Conservation (phyloP, 2,113 vertebrate species). For the Agapornis roseicollis region DNA sequence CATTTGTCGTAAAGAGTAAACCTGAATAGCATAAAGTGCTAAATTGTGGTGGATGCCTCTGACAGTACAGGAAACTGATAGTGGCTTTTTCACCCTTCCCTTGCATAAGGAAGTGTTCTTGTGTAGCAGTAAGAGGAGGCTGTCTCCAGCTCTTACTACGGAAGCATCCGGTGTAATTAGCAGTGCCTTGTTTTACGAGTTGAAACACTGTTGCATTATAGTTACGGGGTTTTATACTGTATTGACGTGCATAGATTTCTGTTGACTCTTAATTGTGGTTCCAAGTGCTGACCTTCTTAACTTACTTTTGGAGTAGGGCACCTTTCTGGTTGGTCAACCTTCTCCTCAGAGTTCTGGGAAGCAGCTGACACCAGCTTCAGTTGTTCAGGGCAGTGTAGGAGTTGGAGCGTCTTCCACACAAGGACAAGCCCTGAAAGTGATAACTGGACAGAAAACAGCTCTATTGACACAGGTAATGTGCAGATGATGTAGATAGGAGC, state of each 20-base stretch:
- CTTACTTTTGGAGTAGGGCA: slow-evolving; percentile 79
- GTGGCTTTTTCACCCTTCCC: neutral
- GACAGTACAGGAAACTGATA: neutral
- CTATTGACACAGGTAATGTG: slow-evolving; percentile 88
- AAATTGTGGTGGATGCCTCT: neutral
- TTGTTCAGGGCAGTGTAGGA: slow-evolving; percentile 76
- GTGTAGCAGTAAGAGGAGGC: neutral
- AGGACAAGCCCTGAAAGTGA: slow-evolving; percentile 89
- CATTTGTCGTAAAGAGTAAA: neutral
- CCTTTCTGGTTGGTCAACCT: slow-evolving; percentile 95
- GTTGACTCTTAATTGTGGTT: neutral
- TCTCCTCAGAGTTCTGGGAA: slow-evolving; percentile 86
- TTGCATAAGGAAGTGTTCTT: neutral
- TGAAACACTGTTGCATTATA: neutral
- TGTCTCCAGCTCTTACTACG: neutral
- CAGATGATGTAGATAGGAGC: neutral
- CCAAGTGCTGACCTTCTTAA: neutral
- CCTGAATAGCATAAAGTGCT: neutral
- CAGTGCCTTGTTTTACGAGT: neutral
- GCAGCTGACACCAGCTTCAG: slow-evolving; percentile 78
- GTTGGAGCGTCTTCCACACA: slow-evolving; percentile 78
- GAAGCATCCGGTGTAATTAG: neutral
- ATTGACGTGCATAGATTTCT: neutral
- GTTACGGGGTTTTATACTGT: neutral
- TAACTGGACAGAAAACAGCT: slow-evolving; percentile 93